These are phyloP conservation scores for Mesitornis unicolor DNA, from an alignment of 2,113 vertebrate species.

Conservation along the genomic window DNA sequence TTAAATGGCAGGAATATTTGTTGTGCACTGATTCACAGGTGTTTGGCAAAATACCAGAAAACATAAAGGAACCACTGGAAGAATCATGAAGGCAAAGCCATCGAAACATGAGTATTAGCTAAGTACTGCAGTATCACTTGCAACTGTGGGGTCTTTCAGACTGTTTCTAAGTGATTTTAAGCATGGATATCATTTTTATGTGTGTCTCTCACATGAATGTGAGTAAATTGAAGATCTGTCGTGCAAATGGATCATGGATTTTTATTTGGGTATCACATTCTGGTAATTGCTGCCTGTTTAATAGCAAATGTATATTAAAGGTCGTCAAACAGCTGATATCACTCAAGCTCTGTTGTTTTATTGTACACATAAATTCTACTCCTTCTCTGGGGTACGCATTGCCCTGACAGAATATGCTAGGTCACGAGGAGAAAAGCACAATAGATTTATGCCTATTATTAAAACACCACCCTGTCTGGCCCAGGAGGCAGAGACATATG, in stretches of 20 bases:
- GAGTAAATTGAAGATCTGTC: constrained; percentile 58
- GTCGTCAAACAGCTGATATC: constrained; percentile 41
- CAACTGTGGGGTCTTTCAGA: constrained; percentile 61
- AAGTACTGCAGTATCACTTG: constrained; percentile 66
- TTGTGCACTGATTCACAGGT: constrained; percentile 75
- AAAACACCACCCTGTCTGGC: constrained; percentile 4
- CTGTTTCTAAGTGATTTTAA: constrained; percentile 70
- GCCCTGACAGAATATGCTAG: constrained; percentile 2
- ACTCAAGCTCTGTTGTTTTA: constrained; percentile 1
- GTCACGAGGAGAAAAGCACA: background rate
- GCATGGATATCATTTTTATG: constrained; percentile 69
- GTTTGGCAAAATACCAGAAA: constrained; percentile 75
- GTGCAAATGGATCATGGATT: constrained; percentile 31
- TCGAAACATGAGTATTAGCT: constrained; percentile 68
- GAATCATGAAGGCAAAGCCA: constrained; percentile 59
- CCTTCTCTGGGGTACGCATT: background rate
- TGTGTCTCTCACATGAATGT: constrained; percentile 35
- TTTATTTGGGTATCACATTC: constrained; percentile 56
- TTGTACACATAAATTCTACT: constrained; percentile 36
- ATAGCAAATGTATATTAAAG: constrained; percentile 42
- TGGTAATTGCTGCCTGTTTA: constrained; percentile 43
- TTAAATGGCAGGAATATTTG: constrained; percentile 80
- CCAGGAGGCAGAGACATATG: background rate
- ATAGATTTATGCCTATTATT: constrained; percentile 27
- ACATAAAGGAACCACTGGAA: constrained; percentile 54